Base-by-base conservation (phyloP, 2,888 invertebrate species). In the Dendrolimus pini region DNA sequence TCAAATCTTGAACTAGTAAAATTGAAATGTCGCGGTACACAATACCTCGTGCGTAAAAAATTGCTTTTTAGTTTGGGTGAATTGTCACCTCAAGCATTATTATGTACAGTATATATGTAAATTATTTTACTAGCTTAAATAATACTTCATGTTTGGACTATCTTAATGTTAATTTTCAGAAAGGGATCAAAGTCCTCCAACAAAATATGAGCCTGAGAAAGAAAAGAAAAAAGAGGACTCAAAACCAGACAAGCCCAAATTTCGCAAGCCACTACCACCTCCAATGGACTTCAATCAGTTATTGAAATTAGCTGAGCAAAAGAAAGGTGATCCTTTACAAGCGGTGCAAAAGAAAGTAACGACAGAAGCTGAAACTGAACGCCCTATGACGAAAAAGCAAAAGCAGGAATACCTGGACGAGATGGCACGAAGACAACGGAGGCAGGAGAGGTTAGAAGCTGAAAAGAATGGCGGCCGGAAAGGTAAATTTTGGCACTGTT, bases 381-480 rank as follows among this genome's bases (percentile, higher is more conserved):
- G 95, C 54, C 89, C 94, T 10, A 93, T 97, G 91, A 97, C 97
- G 0, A 95, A 95, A 67, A 95, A 94, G 66, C 96, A 97, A 73
- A 95, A 93, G 72, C 90, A 91, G 54, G 96, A 96, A 73, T 92
- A 93, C 70, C 93, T 95, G 69, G 94, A 94, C 68, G 95, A 96
- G 66, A 93, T 93, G 76, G 94, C 94, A 54, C 89, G 93, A 53
- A 93, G 94, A 57, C 92, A 92, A 61, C 73, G 89, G 9, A 68
- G 85, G 6, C 83, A 81, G 60, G 86, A 89, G 63, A 73, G 89
- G 0, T 61, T 89, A 30, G 88, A 89, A 1, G 82, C 83, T 0
- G 82, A 85, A 54, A 85, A 81, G 61, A 63, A 66, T 2, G 78
- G 74, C 0, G 67, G 65, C 1, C 74, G 67, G 52, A 83, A 12